Evolutionary conservation across 2,113 vertebrate genomes (phyloP).

Genomic region (Pithys albifrons): DNA sequence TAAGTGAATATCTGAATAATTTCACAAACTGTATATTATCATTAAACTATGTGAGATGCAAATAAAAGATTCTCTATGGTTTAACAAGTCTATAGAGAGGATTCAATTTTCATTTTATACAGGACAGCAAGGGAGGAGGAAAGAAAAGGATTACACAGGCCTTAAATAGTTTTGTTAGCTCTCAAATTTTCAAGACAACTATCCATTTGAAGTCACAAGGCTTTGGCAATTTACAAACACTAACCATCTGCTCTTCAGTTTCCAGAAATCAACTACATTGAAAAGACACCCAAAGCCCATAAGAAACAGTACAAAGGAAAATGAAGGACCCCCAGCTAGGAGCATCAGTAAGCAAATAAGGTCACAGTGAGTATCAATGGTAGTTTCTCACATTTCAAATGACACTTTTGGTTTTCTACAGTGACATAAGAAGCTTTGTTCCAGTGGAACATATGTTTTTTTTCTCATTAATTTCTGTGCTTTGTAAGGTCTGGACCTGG

Average conservation of each 20-base stretch:
- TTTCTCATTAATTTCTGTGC: background rate
- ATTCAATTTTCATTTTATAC: background rate
- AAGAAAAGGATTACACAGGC: background rate
- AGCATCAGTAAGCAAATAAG: background rate
- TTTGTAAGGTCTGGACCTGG: background rate
- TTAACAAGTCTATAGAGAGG: background rate
- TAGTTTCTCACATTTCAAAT: background rate
- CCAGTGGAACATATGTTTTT: background rate
- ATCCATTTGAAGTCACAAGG: background rate
- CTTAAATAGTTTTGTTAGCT: background rate
- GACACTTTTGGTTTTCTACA: background rate
- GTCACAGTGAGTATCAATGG: background rate
- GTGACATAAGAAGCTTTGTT: background rate
- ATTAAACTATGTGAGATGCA: background rate
- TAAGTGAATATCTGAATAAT: background rate
- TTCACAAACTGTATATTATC: background rate
- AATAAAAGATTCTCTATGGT: background rate
- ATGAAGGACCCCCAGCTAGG: background rate
- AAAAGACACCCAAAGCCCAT: background rate
- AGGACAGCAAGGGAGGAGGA: background rate
- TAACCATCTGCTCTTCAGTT: slow-evolving; percentile 35
- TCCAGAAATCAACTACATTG: background rate
- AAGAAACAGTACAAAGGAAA: background rate
- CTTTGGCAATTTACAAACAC: slow-evolving; percentile 55
- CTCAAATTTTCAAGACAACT: slow-evolving; percentile 20